Percentiles rank a stretch among this genome's conserved stretches.
Evolutionary conservation across 2,797 vertebrate species (phyloP).

Genomic region (Cossypha polioptera): DNA sequence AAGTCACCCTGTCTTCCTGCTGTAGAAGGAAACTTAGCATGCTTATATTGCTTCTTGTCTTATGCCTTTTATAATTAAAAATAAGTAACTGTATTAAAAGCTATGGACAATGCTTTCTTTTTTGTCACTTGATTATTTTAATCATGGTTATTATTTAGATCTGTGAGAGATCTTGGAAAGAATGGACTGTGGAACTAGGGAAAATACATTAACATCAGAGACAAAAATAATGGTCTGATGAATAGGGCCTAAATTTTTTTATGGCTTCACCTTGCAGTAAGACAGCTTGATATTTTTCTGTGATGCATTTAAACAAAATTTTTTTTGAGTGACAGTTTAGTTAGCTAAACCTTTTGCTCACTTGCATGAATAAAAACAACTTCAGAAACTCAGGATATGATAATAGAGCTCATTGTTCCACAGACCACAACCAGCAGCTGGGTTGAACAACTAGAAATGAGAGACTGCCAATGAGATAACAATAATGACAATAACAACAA

Average conservation of each 20-base stretch:
- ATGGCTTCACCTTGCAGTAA: not conserved
- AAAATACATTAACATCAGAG: not conserved
- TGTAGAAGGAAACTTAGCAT: not conserved
- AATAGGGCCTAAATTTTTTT: not conserved
- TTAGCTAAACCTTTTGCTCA: not conserved
- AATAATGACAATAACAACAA: not conserved
- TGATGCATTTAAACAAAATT: not conserved
- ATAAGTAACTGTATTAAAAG: not conserved
- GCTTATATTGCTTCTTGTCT: not conserved
- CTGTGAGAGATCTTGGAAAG: not conserved
- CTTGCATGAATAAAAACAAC: not conserved
- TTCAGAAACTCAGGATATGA: not conserved
- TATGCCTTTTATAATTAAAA: not conserved
- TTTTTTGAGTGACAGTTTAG: not conserved
- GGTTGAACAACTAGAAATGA: not conserved
- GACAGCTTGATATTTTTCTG: not conserved
- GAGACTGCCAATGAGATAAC: not conserved
- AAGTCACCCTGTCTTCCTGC: not conserved
- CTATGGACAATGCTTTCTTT: not conserved
- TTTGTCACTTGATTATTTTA: not conserved
- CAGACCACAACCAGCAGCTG: not conserved
- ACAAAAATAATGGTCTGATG: not conserved
- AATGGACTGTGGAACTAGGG: not conserved
- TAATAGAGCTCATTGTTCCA: not conserved
- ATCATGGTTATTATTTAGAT: not conserved